These are phyloP conservation scores for Meteorus sp. DNA, from an alignment of 1,140 invertebrate species.

Conservation along the genomic window DNA sequence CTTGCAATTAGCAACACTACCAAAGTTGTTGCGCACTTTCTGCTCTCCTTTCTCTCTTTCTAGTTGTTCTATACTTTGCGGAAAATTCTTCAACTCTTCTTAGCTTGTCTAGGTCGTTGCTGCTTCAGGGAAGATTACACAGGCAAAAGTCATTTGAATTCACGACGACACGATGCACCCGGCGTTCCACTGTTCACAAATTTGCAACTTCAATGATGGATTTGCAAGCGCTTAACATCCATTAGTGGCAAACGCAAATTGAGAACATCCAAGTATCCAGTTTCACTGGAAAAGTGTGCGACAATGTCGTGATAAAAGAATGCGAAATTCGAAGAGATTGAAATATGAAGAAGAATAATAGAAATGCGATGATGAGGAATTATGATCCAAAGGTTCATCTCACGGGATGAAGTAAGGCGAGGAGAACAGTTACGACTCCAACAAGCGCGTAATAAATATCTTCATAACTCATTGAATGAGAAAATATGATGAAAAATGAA, in stretches of 20 bases:
- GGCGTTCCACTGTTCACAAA: slow-evolving; percentile 5
- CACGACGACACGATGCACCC: slow-evolving; percentile 1
- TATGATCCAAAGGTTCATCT: too few relatives aligned
- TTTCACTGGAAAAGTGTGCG: neutral
- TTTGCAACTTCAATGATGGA: slow-evolving; percentile 24
- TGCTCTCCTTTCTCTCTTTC: slow-evolving; percentile 1
- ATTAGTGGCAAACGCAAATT: slow-evolving; percentile 25
- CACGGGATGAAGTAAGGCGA: too few relatives aligned
- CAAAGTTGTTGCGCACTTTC: slow-evolving; percentile 11
- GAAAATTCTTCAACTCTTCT: too few relatives aligned
- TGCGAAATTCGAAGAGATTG: neutral
- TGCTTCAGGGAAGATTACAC: slow-evolving; percentile 1
- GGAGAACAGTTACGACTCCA: too few relatives aligned
- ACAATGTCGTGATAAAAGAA: neutral
- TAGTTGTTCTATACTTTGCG: too few relatives aligned
- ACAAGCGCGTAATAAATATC: too few relatives aligned
- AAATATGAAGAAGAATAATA: neutral
- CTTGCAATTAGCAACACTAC: slow-evolving; percentile 26
- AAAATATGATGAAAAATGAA: neutral
- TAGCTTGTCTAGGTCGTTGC: slow-evolving; percentile 1
- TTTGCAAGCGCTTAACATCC: slow-evolving; percentile 22
- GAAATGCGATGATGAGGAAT: neutral
- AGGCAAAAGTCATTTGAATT: slow-evolving; percentile 23
- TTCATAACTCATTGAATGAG: neutral
- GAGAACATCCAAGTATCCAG: slow-evolving; percentile 16